These are phyloP conservation scores for Abrostola triplasia DNA, from an alignment of 2,888 invertebrate species.

Conservation along the genomic window DNA sequence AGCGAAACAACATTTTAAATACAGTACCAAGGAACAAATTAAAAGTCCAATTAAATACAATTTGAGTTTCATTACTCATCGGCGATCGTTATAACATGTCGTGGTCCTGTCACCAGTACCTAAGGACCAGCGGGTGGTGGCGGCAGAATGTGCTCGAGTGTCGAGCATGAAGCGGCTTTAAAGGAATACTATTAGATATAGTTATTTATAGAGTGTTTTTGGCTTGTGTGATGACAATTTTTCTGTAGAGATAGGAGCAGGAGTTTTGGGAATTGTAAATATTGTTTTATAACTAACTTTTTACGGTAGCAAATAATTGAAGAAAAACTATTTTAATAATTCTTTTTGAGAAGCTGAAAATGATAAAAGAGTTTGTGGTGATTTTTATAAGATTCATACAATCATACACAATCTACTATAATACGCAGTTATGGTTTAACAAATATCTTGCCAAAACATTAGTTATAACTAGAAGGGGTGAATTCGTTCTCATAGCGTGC, in stretches of 20 bases:
- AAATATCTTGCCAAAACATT: not conserved
- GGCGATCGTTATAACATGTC: slow-evolving; percentile 55
- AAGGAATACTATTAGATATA: slow-evolving; percentile 55
- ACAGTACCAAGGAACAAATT: slow-evolving; percentile 46
- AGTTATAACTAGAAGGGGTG: not conserved
- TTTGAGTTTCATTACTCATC: slow-evolving; percentile 57
- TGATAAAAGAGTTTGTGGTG: too few relatives aligned
- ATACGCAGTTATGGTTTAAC: too few relatives aligned
- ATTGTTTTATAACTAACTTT: not conserved
- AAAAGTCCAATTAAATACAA: slow-evolving; percentile 53
- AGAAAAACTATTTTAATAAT: too few relatives aligned
- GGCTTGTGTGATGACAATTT: slow-evolving; percentile 26
- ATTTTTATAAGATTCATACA: too few relatives aligned
- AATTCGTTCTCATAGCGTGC: not conserved
- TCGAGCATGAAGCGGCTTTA: slow-evolving; percentile 61
- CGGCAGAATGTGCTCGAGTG: slow-evolving; percentile 53
- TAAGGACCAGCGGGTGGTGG: slow-evolving; percentile 65
- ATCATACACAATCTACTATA: too few relatives aligned
- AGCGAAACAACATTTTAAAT: slow-evolving; percentile 12
- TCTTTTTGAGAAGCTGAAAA: too few relatives aligned
- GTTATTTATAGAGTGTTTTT: slow-evolving; percentile 44
- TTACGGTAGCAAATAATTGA: not conserved
- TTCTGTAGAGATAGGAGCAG: slow-evolving; percentile 4
- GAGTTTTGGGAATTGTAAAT: slow-evolving; percentile 4
- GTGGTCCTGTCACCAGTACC: slow-evolving; percentile 66